Evolutionary conservation across 2,888 invertebrate species (phyloP), one percentile per base, ranked within the genome.

Genomic region (Monoplex corrugatus): DNA sequence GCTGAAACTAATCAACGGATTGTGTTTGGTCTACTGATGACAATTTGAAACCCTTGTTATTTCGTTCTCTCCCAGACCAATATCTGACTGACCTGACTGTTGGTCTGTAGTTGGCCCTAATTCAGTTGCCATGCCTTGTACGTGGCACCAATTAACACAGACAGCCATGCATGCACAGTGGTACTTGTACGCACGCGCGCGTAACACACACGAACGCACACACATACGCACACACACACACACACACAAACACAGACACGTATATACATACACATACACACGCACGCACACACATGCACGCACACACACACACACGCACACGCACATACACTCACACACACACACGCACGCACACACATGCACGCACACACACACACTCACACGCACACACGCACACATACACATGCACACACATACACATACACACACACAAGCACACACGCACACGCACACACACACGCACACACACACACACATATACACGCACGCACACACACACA

Each of bases 331-430:
- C 78, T 19, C 13, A 78, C 78, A 40, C 13, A 78, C 78, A 78
- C 13, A 78, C 78, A 78, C 78, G 2, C 78, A 78, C 78, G 2
- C 78, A 78, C 78, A 13, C 78, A 78, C 78, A 78, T 38, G 35
- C 78, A 78, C 78, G 35, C 78, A 78, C 78, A 78, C 78, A 78
- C 78, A 78, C 78, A 78, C 78, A 78, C 78, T 35, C 78, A 78
- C 35, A 3, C 38, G 35, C 68, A 3, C 68, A n/a, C 68, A 1
- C 68, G 28, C 68, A 68, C 68, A 68, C 68, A 68, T n/a, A 2
- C 68, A 68, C 68, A 38, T 38, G 40, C n/a, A 35, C 82, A 35
- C 35, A 35, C 82, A 35, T n/a, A 43, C 82, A n/a, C 44, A 23
- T 35, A 28, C 32, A 32, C 83, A 2, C 40, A 8, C 83, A 16